Evolutionary conservation across 2,888 invertebrate genomes (phyloP).

Genomic region (Cheiracanthium punctorium): DNA sequence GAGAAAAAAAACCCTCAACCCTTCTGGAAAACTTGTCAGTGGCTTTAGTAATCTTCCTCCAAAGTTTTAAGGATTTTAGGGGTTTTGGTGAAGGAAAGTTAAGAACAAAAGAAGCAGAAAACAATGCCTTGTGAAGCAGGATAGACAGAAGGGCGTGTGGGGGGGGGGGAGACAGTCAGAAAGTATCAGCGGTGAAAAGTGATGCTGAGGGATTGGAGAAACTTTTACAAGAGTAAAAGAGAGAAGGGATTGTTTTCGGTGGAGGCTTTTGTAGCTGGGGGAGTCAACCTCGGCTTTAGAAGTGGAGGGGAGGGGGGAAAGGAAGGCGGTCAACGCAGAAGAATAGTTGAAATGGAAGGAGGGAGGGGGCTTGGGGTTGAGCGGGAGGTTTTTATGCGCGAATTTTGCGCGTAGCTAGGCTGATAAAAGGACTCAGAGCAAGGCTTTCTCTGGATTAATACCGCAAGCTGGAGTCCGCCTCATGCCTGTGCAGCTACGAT

Average conservation of each 20-base stretch:
- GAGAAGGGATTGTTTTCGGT: constrained; percentile 53
- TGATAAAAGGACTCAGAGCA: constrained; percentile 64
- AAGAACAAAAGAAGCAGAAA: constrained; percentile 63
- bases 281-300: neutral
- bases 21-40: constrained; percentile 64
- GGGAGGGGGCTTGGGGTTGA: constrained; percentile 4
- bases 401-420: constrained; percentile 57
- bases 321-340: constrained; percentile 32
- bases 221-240: constrained; percentile 46
- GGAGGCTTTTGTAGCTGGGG: constrained; percentile 20
- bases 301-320: constrained; percentile 4
- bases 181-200: constrained; percentile 61
- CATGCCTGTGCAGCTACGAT: constrained; percentile 57
- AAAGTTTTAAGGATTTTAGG: constrained; percentile 67
- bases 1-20: constrained; percentile 28
- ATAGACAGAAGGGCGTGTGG: constrained; percentile 20
- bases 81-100: constrained; percentile 38
- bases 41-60: constrained; percentile 61
- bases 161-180: constrained; percentile 28
- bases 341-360: constrained; percentile 34
- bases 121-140: constrained; percentile 42
- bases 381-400: constrained; percentile 66
- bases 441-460: constrained; percentile 64
- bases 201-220: constrained; percentile 48
- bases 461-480: constrained; percentile 49